Percentiles rank a stretch among this genome's conserved stretches.
These are phyloP conservation scores for Battus philenor DNA, from an alignment of 1,140 invertebrate species.

Conservation along the genomic window DNA sequence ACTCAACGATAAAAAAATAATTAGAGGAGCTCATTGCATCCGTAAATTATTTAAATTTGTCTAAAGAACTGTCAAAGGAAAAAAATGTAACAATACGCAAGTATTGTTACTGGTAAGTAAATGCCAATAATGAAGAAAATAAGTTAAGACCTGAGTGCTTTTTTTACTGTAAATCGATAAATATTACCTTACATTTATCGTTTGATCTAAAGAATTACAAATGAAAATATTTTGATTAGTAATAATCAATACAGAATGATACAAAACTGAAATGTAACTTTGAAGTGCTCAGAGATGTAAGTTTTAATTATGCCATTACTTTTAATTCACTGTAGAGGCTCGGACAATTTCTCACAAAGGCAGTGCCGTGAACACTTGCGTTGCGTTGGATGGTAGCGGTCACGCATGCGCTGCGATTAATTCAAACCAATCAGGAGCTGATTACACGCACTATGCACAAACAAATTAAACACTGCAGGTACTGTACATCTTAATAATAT, in stretches of 20 bases:
- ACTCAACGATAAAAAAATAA: too few species aligned
- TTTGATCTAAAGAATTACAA: neutral
- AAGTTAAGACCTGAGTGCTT: too few species aligned
- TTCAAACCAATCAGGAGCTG: constrained; percentile 70
- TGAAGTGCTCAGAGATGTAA: constrained; percentile 32
- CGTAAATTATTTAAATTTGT: too few species aligned
- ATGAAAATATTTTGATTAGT: constrained; percentile 16
- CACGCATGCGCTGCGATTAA: constrained; percentile 70
- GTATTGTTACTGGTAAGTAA: too few species aligned
- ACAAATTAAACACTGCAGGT: constrained; percentile 41
- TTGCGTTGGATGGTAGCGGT: constrained; percentile 61
- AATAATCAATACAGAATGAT: neutral
- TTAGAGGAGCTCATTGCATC: too few species aligned
- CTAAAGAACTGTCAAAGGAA: too few species aligned
- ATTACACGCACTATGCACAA: constrained; percentile 69
- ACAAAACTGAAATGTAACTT: neutral
- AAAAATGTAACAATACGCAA: too few species aligned
- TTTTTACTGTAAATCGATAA: too few species aligned
- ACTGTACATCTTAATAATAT: constrained; percentile 25
- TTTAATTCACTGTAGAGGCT: constrained; percentile 57
- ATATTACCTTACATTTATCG: too few species aligned
- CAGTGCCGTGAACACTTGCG: constrained; percentile 41
- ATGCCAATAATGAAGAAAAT: too few species aligned
- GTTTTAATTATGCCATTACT: constrained; percentile 71
- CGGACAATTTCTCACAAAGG: constrained; percentile 58